Conservation (phyloP, 2,888 invertebrate species). For the Xylota segnis region DNA sequence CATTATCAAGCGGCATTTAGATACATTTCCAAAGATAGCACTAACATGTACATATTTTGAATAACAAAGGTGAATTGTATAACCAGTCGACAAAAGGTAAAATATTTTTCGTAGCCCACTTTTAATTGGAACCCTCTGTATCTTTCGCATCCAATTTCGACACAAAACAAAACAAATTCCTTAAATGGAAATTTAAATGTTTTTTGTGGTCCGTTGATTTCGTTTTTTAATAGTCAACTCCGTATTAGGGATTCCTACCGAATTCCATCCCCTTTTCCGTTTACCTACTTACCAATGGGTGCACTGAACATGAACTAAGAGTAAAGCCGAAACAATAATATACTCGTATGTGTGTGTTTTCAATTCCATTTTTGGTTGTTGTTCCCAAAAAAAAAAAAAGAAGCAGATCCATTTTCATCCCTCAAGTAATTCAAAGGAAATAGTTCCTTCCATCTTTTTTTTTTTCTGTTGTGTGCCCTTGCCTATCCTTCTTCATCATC, state of each 20-base stretch:
- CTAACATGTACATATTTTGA: not conserved
- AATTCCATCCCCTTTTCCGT: slow-evolving; percentile 35
- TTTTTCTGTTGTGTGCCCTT: slow-evolving; percentile 52
- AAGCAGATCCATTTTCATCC: slow-evolving; percentile 68
- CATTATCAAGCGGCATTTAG: slow-evolving; percentile 13
- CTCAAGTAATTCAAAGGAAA: slow-evolving; percentile 55
- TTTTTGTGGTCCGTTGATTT: slow-evolving; percentile 62
- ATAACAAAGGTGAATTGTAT: not conserved
- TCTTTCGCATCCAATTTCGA: slow-evolving; percentile 40
- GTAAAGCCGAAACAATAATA: slow-evolving; percentile 22
- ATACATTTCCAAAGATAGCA: slow-evolving; percentile 22
- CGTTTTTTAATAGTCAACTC: not conserved
- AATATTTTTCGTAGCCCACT: slow-evolving; percentile 6
- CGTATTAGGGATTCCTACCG: slow-evolving; percentile 37
- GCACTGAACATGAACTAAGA: slow-evolving; percentile 38
- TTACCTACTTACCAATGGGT: slow-evolving; percentile 33
- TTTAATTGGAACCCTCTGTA: slow-evolving; percentile 54
- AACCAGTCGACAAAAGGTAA: not conserved
- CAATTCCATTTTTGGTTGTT: slow-evolving; percentile 49
- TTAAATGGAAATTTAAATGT: slow-evolving; percentile 51
- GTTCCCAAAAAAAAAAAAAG: too few species aligned
- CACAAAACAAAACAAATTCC: slow-evolving; percentile 34
- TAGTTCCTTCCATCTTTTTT: slow-evolving; percentile 68
- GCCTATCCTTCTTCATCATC: slow-evolving; percentile 68
- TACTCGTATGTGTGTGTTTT: slow-evolving; percentile 40